A percentile compares a stretch with the other conserved stretches of the same genome.
Conservation (phyloP, 2,888 invertebrate genomes). For the Ornithoptera alexandrae region DNA sequence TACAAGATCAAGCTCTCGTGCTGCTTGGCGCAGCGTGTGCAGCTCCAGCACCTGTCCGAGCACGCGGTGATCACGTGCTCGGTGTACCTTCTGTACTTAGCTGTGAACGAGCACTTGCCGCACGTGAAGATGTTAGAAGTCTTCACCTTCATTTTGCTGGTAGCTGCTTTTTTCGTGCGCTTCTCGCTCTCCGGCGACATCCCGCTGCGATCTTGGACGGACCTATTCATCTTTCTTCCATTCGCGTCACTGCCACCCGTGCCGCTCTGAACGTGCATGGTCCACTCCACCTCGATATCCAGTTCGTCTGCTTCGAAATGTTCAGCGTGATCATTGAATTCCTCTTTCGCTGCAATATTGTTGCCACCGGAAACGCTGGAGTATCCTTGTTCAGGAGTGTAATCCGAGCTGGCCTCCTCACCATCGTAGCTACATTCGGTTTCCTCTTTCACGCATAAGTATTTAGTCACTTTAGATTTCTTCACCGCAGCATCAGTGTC, state of each 20-base stretch:
- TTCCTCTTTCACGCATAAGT: neutral
- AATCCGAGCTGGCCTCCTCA: neutral
- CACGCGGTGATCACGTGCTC: neutral
- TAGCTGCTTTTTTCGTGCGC: neutral
- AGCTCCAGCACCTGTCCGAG: neutral
- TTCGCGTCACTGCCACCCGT: neutral
- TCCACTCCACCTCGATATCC: neutral
- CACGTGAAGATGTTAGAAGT: neutral
- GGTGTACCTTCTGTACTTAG: neutral
- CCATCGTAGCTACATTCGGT: neutral
- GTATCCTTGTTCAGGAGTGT: neutral
- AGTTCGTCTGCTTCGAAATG: neutral
- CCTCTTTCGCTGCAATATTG: neutral
- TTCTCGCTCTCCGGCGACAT: neutral
- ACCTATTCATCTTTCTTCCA: too few relatives aligned
- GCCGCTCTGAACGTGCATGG: neutral
- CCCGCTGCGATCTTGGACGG: neutral
- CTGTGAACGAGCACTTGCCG: neutral
- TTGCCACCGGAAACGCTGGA: neutral
- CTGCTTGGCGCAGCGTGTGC: neutral
- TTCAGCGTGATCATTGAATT: neutral
- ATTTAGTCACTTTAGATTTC: neutral
- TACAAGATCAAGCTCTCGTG: neutral
- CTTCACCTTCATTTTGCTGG: neutral
- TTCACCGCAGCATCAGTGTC: neutral